Percentiles rank a stretch among this genome's conserved stretches.
Evolutionary conservation across 37 sponge, comb jelly and placozoan genomes (phyloP).

Genomic region (Geodia barretti): DNA sequence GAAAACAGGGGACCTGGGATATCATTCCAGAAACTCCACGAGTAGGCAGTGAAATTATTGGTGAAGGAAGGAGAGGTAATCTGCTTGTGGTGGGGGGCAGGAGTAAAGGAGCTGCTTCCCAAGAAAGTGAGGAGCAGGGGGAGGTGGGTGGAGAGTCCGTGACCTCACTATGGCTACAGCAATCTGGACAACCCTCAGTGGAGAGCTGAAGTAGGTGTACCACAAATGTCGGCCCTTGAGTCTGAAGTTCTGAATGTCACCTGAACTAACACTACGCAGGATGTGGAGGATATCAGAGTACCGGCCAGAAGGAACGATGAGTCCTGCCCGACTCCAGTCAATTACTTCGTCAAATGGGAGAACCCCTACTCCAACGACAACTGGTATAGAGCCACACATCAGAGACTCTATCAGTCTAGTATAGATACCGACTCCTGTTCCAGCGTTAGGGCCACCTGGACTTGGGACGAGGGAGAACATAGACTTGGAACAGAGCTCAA

Average conservation of each 20-base stretch:
- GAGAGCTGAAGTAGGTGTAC: constrained; percentile 76
- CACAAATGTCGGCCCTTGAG: constrained; percentile 72
- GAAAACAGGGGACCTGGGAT: constrained; percentile 71
- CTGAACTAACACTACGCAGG: constrained; percentile 4
- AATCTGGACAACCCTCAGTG: constrained; percentile 20
- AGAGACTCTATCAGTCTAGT: constrained; percentile 74
- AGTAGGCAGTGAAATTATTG: constrained; percentile 41
- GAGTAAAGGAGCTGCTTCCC: background rate
- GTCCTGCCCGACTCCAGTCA: constrained; percentile 70
- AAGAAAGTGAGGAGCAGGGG: constrained; percentile 16
- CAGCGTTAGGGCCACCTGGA: background rate
- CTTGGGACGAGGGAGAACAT: constrained; percentile 65
- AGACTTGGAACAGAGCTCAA: background rate
- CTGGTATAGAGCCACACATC: constrained; percentile 70
- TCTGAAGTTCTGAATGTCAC: constrained; percentile 45
- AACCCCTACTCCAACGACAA: constrained; percentile 45
- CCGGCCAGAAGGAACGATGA: constrained; percentile 45
- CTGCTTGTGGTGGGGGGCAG: background rate
- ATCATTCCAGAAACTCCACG: constrained; percentile 46
- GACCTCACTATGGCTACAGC: constrained; percentile 43
- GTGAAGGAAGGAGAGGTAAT: constrained; percentile 4
- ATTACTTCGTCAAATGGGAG: constrained; percentile 76
- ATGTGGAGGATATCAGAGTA: constrained; percentile 73
- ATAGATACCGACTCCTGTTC: background rate
- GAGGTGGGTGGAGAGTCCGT: constrained; percentile 56